phyloP scores from a whole-genome alignment of 2,113 vertebrate genomes.

The Catharus minimus region DNA sequence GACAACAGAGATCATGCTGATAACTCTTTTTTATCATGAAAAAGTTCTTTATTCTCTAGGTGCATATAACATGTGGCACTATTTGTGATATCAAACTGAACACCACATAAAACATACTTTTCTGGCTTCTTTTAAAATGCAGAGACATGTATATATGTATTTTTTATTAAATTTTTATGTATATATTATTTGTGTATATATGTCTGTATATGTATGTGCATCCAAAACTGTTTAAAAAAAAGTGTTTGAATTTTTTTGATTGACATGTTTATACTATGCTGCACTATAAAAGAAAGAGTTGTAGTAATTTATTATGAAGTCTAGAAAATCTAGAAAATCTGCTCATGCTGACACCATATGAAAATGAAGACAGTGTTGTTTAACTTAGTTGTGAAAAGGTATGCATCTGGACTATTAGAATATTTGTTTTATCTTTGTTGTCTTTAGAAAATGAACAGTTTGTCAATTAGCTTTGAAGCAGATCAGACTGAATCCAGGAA shows the following conservation, averaged over 20 bases:
- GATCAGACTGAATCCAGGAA: background rate
- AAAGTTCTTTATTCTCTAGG: background rate
- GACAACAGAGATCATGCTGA: background rate
- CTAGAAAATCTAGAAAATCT: background rate
- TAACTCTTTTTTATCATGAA: background rate
- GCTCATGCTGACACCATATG: background rate
- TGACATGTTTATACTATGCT: background rate
- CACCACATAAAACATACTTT: background rate
- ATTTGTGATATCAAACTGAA: background rate
- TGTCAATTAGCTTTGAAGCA: background rate
- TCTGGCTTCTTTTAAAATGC: background rate
- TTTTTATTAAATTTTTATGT: background rate
- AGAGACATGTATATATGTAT: background rate
- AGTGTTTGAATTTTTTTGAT: background rate
- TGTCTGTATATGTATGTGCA: fast-evolving
- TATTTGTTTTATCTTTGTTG: background rate
- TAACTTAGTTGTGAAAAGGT: background rate
- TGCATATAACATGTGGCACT: background rate
- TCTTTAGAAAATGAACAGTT: background rate
- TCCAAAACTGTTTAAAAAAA: background rate
- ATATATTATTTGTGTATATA: background rate
- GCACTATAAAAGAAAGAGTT: background rate
- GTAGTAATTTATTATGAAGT: background rate
- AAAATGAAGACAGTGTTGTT: background rate
- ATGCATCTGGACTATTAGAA: background rate